phyloP scores from a whole-genome alignment of 1,140 invertebrate genomes.

The Drosophila nebulosa region DNA sequence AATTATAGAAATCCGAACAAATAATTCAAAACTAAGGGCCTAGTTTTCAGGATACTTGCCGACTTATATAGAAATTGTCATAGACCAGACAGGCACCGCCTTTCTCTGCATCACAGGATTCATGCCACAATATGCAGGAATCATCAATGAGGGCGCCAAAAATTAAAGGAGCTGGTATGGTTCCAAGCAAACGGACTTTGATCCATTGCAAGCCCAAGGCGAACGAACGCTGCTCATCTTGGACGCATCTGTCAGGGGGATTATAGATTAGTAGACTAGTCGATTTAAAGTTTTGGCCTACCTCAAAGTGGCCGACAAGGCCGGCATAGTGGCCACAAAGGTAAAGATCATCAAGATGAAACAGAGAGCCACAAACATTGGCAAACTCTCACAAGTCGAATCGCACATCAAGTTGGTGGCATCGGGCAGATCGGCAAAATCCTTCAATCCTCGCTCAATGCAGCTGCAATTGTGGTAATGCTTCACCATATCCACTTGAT shows the following conservation, averaged over 20 bases:
- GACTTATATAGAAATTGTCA: constrained; percentile 87
- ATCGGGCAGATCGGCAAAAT: constrained; percentile 7
- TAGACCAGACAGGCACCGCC: constrained; percentile 86
- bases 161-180: constrained; percentile 92
- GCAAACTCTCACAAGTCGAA: constrained; percentile 85
- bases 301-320: constrained; percentile 88
- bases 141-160: constrained; percentile 92
- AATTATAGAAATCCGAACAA: too few relatives aligned
- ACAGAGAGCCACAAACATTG: constrained; percentile 85
- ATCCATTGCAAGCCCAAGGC: constrained; percentile 94
- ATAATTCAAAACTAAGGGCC: too few relatives aligned
- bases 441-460: constrained; percentile 43
- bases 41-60: constrained; percentile 81
- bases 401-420: constrained; percentile 82
- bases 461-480: constrained; percentile 84
- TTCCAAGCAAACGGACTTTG: constrained; percentile 89
- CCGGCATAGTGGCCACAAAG: constrained; percentile 89
- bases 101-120: constrained; percentile 82
- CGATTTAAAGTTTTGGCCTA: constrained; percentile 57
- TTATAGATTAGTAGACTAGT: background rate
- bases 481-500: constrained; percentile 57
- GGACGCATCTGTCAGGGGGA: constrained; percentile 85
- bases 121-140: constrained; percentile 90
- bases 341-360: constrained; percentile 89
- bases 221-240: constrained; percentile 91